Percentiles rank a stretch among this genome's conserved stretches.
phyloP scores from a whole-genome alignment of 2,888 invertebrate species.

The Amitus sp. region DNA sequence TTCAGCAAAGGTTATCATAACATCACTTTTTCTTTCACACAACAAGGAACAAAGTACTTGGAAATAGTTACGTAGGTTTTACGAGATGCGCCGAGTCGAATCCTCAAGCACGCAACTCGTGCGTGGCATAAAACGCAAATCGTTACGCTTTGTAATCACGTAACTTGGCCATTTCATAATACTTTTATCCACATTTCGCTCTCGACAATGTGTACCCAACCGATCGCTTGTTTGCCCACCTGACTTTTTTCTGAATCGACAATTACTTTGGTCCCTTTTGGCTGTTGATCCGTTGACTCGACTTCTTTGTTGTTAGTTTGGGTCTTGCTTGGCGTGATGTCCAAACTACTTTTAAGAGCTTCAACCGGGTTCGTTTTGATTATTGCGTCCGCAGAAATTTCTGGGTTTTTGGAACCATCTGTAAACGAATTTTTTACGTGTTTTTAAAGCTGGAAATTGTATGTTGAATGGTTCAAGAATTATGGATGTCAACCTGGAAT shows the following conservation, averaged over 20 bases:
- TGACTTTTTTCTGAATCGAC: too few relatives aligned
- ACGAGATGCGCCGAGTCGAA: background rate
- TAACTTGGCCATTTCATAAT: background rate
- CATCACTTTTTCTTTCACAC: too few relatives aligned
- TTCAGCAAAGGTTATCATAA: too few relatives aligned
- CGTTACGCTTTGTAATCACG: background rate
- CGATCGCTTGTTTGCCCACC: too few relatives aligned
- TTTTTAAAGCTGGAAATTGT: background rate
- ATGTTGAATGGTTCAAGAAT: background rate
- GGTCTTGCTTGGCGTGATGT: slow-evolving; percentile 62
- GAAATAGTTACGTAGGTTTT: too few relatives aligned
- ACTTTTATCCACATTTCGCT: too few relatives aligned
- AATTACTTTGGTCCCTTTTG: slow-evolving; percentile 54
- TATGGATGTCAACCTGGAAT: too few relatives aligned
- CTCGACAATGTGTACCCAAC: too few relatives aligned
- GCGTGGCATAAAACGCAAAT: slow-evolving; percentile 1
- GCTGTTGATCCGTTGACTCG: slow-evolving; percentile 54
- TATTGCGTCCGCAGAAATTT: slow-evolving; percentile 41
- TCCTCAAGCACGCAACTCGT: background rate
- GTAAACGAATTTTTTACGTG: slow-evolving; percentile 12
- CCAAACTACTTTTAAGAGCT: slow-evolving; percentile 50
- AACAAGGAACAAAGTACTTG: background rate
- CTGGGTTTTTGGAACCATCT: slow-evolving; percentile 42
- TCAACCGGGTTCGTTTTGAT: slow-evolving; percentile 60
- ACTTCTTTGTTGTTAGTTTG: slow-evolving; percentile 48